phyloP scores from a whole-genome alignment of 1,140 invertebrate species.

The Diplogasteroides magnus region DNA sequence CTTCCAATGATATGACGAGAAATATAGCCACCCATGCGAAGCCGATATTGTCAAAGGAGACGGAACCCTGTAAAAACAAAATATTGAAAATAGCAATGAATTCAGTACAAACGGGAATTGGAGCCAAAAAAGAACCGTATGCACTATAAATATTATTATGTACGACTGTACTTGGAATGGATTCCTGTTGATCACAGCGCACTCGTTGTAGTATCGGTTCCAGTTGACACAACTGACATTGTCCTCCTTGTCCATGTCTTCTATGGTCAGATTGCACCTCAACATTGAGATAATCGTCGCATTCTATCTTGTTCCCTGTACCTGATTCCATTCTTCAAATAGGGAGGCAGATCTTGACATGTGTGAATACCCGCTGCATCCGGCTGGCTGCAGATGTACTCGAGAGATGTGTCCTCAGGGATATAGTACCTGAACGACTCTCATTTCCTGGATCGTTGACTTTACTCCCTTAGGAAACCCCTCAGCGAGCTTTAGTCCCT shows the following conservation, averaged over 20 bases:
- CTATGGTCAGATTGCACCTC: conserved; percentile 51
- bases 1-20: conserved; percentile 73
- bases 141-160: too few species aligned
- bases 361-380: conserved; percentile 90
- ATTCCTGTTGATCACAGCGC: conserved; percentile 55
- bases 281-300: too few species aligned
- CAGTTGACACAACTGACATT: conserved; percentile 80
- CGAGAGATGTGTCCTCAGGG: conserved; percentile 71
- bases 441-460: too few species aligned
- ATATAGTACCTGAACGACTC: conserved; percentile 61
- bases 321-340: conserved; percentile 65
- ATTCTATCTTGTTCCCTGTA: conserved; percentile 56
- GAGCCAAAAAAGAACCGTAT: too few species aligned
- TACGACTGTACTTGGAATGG: conserved; percentile 1
- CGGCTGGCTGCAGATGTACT: conserved; percentile 91
- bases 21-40: conserved; percentile 99
- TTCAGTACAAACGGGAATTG: too few species aligned
- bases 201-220: conserved; percentile 95
- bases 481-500: too few species aligned
- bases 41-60: conserved; percentile 98
- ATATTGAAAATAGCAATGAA: too few species aligned
- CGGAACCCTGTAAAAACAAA: conserved; percentile 90
- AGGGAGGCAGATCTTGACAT: conserved; percentile 79
- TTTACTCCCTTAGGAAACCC: too few species aligned
- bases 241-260: conserved; percentile 37